These are phyloP conservation scores for Embidobia sp. DNA, from an alignment of 2,888 invertebrate species.

Conservation along the genomic window DNA sequence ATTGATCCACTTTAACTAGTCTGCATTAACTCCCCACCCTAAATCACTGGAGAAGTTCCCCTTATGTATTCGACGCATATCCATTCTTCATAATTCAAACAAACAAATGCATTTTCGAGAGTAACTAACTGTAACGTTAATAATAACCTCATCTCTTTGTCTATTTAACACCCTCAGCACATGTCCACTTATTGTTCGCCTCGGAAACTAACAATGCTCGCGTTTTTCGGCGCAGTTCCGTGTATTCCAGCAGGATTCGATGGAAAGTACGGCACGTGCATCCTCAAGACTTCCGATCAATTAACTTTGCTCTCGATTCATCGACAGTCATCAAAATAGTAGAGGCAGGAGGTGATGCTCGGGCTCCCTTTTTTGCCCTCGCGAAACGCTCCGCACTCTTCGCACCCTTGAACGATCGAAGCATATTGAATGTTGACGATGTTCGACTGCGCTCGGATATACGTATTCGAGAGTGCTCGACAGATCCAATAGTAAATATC, in stretches of 20 bases:
- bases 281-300: slow-evolving; percentile 81
- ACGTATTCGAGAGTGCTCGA: slow-evolving; percentile 70
- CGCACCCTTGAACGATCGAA: slow-evolving; percentile 74
- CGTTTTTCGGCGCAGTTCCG: slow-evolving; percentile 12
- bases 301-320: slow-evolving; percentile 78
- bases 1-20: too few species aligned
- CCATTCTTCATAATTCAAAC: slow-evolving; percentile 6
- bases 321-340: slow-evolving; percentile 52
- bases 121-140: slow-evolving; percentile 24
- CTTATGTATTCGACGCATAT: background rate
- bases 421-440: slow-evolving; percentile 77
- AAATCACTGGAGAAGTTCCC: background rate
- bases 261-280: slow-evolving; percentile 77
- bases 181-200: slow-evolving; percentile 32
- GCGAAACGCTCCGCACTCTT: slow-evolving; percentile 66
- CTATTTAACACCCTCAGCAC: slow-evolving; percentile 19
- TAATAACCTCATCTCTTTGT: slow-evolving; percentile 44
- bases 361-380: slow-evolving; percentile 50
- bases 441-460: slow-evolving; percentile 74
- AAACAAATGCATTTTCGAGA: slow-evolving; percentile 15
- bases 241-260: slow-evolving; percentile 42
- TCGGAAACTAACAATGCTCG: slow-evolving; percentile 7
- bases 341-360: background rate
- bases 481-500: slow-evolving; percentile 75
- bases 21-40: background rate